Evolutionary conservation across 2,888 invertebrate genomes (phyloP), one percentile per base, ranked within the genome.

Genomic region (Dilophus febrilis): DNA sequence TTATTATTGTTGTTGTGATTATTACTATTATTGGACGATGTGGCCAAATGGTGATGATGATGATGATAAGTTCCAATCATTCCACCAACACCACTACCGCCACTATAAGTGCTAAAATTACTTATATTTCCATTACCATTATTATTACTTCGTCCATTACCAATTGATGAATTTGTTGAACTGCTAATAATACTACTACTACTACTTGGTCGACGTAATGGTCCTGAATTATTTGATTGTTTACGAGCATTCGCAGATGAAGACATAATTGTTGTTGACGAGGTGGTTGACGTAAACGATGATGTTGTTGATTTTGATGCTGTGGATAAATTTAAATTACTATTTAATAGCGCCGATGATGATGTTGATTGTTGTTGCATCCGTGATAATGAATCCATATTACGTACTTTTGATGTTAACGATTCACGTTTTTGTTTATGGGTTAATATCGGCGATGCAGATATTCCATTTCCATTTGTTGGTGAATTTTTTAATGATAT

Each of bases 321-420:
- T 42, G 33, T 46, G 18, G 45, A 42, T 39, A 38, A 44, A 30
- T 37, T 41, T 41, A 40, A 35, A 27, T 16, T 28, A 10, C 42
- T 40, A 30, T 41, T 40, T n/a, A 43, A 40, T 17, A 40, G 42
- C 14, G 44, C 43, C 26, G 48, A 43, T 35, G 43, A 41, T 37
- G 48, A 47, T 37, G 46, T 43, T 14, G 49, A 44, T 26, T 52
- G 50, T 41, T 55, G 52, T 50, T 58, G 49, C 44, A 55, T 51
- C 48, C 64, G 60, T 45, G 66, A 64, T 44, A 68, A 52, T 22
- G 68, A 68, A 47, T 70, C 69, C 50, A 64, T 59, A 48, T 66
- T 65, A 40, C 67, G 59, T 42, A 67, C 59, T 49, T 66, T 66
- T 38, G 66, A 65, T 41, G 66, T 66, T 36, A 70, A 56, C 42